Evolutionary conservation across 2,797 vertebrate species (phyloP), one percentile per base, ranked within the genome.

Genomic region (Neoniphon sammara): DNA sequence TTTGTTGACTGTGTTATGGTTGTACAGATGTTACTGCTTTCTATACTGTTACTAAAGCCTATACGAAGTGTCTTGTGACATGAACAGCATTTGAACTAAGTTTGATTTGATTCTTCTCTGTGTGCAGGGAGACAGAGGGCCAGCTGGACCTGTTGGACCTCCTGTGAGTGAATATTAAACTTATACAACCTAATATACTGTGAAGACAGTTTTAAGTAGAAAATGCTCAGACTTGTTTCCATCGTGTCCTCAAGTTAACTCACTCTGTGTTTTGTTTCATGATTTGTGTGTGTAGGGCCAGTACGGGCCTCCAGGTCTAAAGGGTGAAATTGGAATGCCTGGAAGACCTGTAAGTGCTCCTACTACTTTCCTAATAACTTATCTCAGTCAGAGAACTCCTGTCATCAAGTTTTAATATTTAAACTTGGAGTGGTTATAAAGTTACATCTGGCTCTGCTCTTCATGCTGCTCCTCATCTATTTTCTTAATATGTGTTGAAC

Each of bases 261-360:
- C 1, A 39, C 23, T 39, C 23, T 27, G 5, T 53, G 7, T 58
- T 53, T 34, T 25, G 25, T 71, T 58, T 64, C 18, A 27, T 72
- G 7, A 42, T 81, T 60, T 71, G 1, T 70, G 59, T 57, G 23
- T 85, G 14, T 46, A 95, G 94, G 94, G 94, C 7, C 85, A 66
- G 5, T 87, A 88, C 10, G 94, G 94, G 8, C 88, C 91, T 83
- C 42, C 92, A 10, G 97, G 97, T 56, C 71, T 93, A 50, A 99
- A 99, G 77, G 98, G 98, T 62, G 98, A 99, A 93, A 96, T 99
- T 0, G 98, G 97, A 88, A 96, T 99, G 90, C 98, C 98, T 0
- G 98, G 98, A 80, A 94, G 98, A 91, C 95, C 98, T 0, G 98
- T 99, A 87, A 97, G 97, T 93, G 53, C 66, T 5, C 39, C 20